A percentile compares a stretch with the other conserved stretches of the same genome.
Conservation (phyloP, 2,113 vertebrate genomes). For the Condylura cristata region DNA sequence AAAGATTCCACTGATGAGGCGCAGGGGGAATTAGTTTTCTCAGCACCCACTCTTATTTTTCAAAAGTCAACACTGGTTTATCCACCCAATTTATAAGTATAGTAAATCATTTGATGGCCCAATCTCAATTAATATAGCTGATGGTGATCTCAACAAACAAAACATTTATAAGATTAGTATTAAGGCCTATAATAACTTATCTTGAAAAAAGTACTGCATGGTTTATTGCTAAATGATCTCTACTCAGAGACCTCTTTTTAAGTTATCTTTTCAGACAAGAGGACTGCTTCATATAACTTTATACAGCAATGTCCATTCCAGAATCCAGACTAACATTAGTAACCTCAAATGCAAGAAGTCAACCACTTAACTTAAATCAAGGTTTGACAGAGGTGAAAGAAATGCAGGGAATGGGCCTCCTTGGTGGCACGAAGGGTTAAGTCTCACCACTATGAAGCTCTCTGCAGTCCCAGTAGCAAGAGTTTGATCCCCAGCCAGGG, state of each 20-base stretch:
- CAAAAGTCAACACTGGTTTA: not conserved
- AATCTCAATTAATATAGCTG: not conserved
- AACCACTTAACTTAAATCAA: not conserved
- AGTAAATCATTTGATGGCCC: not conserved
- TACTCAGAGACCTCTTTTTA: not conserved
- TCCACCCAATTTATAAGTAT: not conserved
- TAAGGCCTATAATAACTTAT: not conserved
- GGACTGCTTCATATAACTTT: not conserved
- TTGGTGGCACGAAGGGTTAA: too few relatives aligned
- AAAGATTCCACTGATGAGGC: not conserved
- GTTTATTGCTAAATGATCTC: not conserved
- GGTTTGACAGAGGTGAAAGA: not conserved
- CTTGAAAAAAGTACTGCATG: not conserved
- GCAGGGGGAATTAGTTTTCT: not conserved
- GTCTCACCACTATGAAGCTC: too few relatives aligned
- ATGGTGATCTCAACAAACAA: not conserved
- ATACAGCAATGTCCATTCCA: not conserved
- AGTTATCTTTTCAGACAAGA: not conserved
- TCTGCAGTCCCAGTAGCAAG: too few relatives aligned
- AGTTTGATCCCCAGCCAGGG: too few relatives aligned
- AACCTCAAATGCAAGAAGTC: not conserved
- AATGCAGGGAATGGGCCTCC: too few relatives aligned
- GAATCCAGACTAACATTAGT: not conserved
- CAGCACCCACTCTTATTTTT: not conserved
- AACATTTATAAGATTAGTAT: not conserved